Evolutionary conservation across 2,888 invertebrate genomes (phyloP).

Genomic region (Stegophylla sp.): DNA sequence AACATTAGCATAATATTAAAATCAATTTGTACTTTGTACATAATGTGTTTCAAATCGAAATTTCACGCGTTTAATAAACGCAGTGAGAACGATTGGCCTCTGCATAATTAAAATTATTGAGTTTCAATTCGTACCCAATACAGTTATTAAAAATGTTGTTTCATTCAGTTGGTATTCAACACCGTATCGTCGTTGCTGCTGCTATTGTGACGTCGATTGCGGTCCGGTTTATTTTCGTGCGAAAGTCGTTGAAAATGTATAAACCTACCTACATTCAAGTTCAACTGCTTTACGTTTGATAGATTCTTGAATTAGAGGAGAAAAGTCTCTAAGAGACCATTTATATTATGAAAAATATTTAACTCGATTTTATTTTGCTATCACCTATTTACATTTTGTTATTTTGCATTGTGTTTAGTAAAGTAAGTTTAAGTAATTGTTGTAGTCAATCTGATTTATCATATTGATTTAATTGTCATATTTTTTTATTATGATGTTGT

Average conservation of each 20-base stretch:
- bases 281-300: neutral
- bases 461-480: too few relatives aligned
- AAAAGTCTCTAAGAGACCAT: neutral
- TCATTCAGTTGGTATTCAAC: neutral
- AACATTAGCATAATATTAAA: neutral
- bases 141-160: neutral
- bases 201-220: constrained; percentile 15
- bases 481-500: too few relatives aligned
- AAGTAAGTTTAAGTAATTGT: too few relatives aligned
- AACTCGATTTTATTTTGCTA: too few relatives aligned
- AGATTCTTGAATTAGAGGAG: neutral
- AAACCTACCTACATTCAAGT: neutral
- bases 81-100: neutral
- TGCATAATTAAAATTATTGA: constrained; percentile 2
- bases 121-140: constrained; percentile 7
- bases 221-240: constrained; percentile 1
- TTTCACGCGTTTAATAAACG: neutral
- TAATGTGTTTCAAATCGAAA: neutral
- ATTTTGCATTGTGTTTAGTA: too few relatives aligned
- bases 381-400: too few relatives aligned
- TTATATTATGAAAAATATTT: too few relatives aligned
- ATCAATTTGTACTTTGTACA: constrained; percentile 9
- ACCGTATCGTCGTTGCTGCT: constrained; percentile 1
- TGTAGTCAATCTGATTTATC: too few relatives aligned
- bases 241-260: constrained; percentile 26